Base-by-base conservation (phyloP, 2,113 vertebrate species). In the Monarcha castaneiventris region DNA sequence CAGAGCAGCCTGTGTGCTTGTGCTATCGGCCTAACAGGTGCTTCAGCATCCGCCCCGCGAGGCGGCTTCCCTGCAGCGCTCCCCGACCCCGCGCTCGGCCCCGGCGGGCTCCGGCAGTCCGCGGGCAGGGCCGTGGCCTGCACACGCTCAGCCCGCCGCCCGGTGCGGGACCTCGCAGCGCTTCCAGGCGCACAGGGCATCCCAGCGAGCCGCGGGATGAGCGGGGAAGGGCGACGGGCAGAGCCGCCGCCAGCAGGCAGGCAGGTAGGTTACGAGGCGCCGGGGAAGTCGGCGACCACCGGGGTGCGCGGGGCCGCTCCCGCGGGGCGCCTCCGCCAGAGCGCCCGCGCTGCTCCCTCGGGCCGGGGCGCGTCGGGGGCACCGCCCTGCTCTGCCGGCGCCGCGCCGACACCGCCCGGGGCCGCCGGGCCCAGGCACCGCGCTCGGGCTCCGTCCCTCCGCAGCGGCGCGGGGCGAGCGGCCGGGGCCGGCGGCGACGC, bases 21-120 rank as follows among this genome's bases (percentile, higher is more conserved):
- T 1, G 35, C 5, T 6, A 3, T 18, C 1, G 16, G 64, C 87
- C 64, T 51, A 25, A 39, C 87, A 81, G 87, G 87, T 75, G 87
- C 89, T 4, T 46, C 7, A 12, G 66, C 92, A 63, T 4, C 68
- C 1, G 10, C 58, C 54, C 0, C 1, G 20, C 2, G 6, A 2
- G 1, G 41, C 0, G 27, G 25, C 54, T 59, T 3, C 48, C 66
- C 16, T 3, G 8, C 0, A 6, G 21, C 6, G 6, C n/a, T 6
- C 9, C 23, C 41, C 4, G 13, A 18, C 26, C 12, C 56, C 33
- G 3, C 1, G 54, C 52, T 72, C 43, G 19, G 81, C 48, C 7
- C n/a, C 0, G 48, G 16, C 32, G 27, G 11, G 8, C 3, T 9
- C 13, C 2, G 22, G 35, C 23, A 32, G 0, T 11, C 43, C 4